A percentile compares a stretch with the other conserved stretches of the same genome.
Conservation (phyloP, 2,113 vertebrate genomes). For the Grus americana region DNA sequence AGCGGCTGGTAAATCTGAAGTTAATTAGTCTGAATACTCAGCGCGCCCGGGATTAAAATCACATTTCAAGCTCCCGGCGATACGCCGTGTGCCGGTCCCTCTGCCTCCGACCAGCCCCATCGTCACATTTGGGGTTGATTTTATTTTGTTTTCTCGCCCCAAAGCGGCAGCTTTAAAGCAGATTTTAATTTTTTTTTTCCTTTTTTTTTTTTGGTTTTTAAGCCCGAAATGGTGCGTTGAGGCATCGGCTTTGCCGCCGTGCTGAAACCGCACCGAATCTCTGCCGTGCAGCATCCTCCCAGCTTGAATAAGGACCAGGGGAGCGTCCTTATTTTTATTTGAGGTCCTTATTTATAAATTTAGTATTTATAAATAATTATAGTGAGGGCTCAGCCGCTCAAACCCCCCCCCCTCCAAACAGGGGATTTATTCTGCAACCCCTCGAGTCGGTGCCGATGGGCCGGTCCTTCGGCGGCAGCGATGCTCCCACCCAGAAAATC, state of each 20-base stretch:
- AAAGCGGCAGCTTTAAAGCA: background rate
- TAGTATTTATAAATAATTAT: background rate
- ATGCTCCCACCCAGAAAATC: background rate
- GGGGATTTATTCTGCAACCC: background rate
- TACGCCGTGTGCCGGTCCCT: background rate
- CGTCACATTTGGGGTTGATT: background rate
- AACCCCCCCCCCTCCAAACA: accelerated
- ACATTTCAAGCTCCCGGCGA: background rate
- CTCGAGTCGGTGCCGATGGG: too few species aligned
- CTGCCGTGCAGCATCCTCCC: background rate
- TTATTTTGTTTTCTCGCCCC: accelerated
- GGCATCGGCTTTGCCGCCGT: background rate
- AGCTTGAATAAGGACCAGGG: background rate
- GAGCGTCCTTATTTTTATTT: background rate
- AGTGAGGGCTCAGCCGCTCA: background rate
- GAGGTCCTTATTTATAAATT: background rate
- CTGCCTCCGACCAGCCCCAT: background rate
- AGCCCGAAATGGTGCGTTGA: accelerated
- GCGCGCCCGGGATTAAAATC: background rate
- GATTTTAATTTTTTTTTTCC: background rate
- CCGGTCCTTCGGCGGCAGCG: background rate
- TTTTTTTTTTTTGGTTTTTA: background rate
- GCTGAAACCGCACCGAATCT: background rate
- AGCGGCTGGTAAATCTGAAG: background rate
- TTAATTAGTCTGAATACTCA: background rate